Evolutionary conservation across 1,140 invertebrate genomes (phyloP), one percentile per base, ranked within the genome.

Genomic region (Sarcophaga peregrina): DNA sequence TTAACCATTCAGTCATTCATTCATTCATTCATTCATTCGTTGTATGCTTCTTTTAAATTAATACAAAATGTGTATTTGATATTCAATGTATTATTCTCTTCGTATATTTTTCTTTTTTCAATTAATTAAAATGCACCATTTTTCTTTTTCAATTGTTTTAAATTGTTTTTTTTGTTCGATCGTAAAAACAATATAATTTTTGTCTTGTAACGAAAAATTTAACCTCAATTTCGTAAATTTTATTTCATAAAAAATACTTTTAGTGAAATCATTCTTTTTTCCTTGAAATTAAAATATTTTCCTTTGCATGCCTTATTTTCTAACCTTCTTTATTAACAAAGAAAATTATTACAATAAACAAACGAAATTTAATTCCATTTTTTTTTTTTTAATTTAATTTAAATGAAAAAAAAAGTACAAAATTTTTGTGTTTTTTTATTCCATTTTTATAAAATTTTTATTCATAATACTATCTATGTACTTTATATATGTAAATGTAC

Each of bases 291-390:
- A 9, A 17, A 72, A 20, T 20, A 50, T 78, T 50, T 78, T 78
- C 47, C 20, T 78, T 78, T 78, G 75, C 75, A 78, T 78, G 75
- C 75, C 50, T 50, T 68, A 25, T 68, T 68, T 68, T 13, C 54
- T 58, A 20, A 68, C 7, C 62, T 9, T 25, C 6, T 20, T 68
- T 68, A 15, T 10, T 20, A 25, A 20, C 62, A 58, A 10, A 37
- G 1, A 37, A 68, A 68, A 68, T 17, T n/a, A 20, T 4, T 68
- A 25, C 62, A 20, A 68, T n/a, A 68, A 15, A 15, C 15, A 58
- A n/a, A n/a, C 7, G 54, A 50, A 78, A 50, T 50, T 52, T 52
- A 46, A 13, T 13, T n/a, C n/a, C n/a, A n/a, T n/a, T n/a, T 78
- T 9, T 50, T 78, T 50, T 78, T 50, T 48, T 17, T 45, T 75